Conservation (phyloP, 1,140 invertebrate genomes). For the Pseudachorutes palmiensis region DNA sequence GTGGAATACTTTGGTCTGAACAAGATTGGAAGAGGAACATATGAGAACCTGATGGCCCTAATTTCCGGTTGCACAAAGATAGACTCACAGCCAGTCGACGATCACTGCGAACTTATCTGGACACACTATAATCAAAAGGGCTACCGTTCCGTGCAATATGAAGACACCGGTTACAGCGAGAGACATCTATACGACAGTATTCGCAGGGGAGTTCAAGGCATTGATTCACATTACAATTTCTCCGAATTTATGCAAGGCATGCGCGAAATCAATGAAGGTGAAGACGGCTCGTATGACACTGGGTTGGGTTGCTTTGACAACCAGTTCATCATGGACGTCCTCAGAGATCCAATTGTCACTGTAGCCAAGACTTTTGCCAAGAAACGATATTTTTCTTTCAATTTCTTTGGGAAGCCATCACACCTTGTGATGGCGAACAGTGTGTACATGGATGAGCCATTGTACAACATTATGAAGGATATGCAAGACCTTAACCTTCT, state of each 20-base stretch:
- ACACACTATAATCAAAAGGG: too few relatives aligned
- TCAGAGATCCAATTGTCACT: neutral
- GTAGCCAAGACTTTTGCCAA: neutral
- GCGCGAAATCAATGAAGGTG: neutral
- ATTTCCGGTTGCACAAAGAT: slow-evolving; percentile 18
- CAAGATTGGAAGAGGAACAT: slow-evolving; percentile 41
- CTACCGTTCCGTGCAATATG: too few relatives aligned
- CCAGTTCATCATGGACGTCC: neutral
- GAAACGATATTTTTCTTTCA: neutral
- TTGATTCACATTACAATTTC: neutral
- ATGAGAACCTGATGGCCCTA: slow-evolving; percentile 41
- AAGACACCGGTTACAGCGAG: too few relatives aligned
- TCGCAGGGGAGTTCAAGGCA: neutral
- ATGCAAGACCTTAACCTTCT: neutral
- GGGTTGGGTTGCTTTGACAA: neutral
- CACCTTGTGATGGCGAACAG: neutral
- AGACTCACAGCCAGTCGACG: neutral
- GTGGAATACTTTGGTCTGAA: slow-evolving; percentile 44
- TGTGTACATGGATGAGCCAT: neutral
- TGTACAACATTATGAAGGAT: neutral
- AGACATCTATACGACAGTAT: neutral
- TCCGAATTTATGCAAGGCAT: neutral
- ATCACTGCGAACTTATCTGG: neutral
- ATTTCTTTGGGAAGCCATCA: neutral
- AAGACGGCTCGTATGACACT: neutral